A percentile compares a stretch with the other conserved stretches of the same genome.
These are phyloP conservation scores for Cettia cetti DNA, from an alignment of 2,113 vertebrate genomes.

Conservation along the genomic window DNA sequence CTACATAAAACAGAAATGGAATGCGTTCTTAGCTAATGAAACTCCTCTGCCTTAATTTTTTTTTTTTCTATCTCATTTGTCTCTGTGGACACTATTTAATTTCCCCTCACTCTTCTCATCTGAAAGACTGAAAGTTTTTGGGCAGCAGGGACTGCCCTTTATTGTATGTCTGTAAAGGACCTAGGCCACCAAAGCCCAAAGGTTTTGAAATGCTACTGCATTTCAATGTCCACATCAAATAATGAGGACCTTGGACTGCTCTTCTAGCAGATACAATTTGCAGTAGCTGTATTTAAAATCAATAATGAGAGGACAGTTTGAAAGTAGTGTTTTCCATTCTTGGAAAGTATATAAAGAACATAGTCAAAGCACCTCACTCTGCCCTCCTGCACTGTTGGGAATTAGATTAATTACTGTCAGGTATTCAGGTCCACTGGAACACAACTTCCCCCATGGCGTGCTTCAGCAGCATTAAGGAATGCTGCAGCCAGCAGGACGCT, in stretches of 20 bases:
- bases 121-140: neutral
- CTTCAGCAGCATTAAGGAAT: neutral
- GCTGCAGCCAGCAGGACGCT: neutral
- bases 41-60: neutral
- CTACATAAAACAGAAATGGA: neutral
- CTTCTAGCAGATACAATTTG: neutral
- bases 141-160: neutral
- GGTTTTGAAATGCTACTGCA: neutral
- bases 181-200: neutral
- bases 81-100: neutral
- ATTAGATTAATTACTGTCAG: neutral
- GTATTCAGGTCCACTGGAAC: neutral
- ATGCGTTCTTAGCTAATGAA: neutral
- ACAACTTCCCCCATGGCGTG: accelerated
- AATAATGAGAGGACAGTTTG: neutral
- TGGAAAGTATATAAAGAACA: neutral
- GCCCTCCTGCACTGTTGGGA: neutral
- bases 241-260: neutral
- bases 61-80: neutral
- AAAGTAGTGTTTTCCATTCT: neutral
- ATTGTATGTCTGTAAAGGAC: neutral
- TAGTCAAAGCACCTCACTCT: neutral
- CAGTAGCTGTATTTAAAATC: neutral
- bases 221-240: neutral
- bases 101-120: neutral